phyloP scores from a whole-genome alignment of 2,113 vertebrate species.

The Amblyornis subalaris region DNA sequence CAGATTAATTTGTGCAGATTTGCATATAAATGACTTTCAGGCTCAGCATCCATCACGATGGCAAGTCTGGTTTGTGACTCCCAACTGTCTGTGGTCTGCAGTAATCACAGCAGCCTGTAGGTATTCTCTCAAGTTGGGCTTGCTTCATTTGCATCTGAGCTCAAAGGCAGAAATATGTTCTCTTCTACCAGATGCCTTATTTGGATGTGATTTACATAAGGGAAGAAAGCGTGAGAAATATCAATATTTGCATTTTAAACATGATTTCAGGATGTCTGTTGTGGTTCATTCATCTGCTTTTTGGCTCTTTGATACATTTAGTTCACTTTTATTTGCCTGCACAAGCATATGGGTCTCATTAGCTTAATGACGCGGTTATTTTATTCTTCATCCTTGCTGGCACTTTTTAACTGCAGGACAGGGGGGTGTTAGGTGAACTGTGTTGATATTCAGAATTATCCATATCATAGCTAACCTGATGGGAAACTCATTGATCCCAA shows the following conservation, averaged over 20 bases:
- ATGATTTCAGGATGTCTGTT: neutral
- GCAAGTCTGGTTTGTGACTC: neutral
- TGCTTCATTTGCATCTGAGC: neutral
- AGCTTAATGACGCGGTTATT: neutral
- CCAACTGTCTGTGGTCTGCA: neutral
- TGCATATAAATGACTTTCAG: slow-evolving; percentile 21
- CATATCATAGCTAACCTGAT: neutral
- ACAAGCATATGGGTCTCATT: slow-evolving; percentile 34
- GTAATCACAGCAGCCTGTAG: neutral
- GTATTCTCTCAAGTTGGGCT: neutral
- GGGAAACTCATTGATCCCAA: neutral
- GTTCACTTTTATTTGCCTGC: slow-evolving; percentile 1
- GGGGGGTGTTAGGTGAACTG: neutral
- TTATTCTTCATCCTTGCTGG: slow-evolving; percentile 16
- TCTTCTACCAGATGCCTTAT: neutral
- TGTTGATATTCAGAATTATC: neutral
- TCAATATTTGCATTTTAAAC: slow-evolving; percentile 43
- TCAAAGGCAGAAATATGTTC: slow-evolving; percentile 32
- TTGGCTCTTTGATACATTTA: neutral
- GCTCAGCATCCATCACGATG: neutral
- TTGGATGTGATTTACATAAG: slow-evolving; percentile 24
- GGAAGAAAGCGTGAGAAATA: neutral
- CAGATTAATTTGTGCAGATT: neutral
- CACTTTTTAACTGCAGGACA: neutral
- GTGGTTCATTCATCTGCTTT: slow-evolving; percentile 15